Evolutionary conservation across 2,888 invertebrate species (phyloP).

Genomic region (Crioceris asparagi): DNA sequence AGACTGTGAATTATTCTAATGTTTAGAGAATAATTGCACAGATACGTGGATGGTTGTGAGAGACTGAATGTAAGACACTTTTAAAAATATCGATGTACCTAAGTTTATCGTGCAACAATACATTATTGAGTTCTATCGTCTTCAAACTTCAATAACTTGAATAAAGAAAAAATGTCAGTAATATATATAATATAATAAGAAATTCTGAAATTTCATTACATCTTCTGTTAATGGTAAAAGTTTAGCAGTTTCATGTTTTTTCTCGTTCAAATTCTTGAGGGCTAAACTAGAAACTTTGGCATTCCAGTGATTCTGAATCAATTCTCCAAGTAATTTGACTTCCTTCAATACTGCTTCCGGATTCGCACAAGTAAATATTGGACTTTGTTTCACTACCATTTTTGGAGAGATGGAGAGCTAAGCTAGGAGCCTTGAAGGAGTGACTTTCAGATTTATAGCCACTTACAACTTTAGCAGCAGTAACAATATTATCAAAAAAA

Average conservation of each 20-base stretch:
- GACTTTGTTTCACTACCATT: conserved; percentile 11
- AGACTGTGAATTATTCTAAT: too few relatives aligned
- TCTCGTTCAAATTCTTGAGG: conserved; percentile 6
- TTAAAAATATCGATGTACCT: too few relatives aligned
- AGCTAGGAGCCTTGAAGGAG: conserved; percentile 11
- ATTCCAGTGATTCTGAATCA: conserved; percentile 10
- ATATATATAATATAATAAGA: too few relatives aligned
- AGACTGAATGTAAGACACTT: too few relatives aligned
- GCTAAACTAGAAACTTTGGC: conserved; percentile 7
- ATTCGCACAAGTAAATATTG: conserved; percentile 8
- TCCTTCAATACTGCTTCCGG: conserved; percentile 7
- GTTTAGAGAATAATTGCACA: too few relatives aligned
- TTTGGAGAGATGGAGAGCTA: conserved; percentile 15
- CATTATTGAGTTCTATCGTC: too few relatives aligned
- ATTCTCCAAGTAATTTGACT: conserved; percentile 8
- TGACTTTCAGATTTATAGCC: conserved; percentile 8
- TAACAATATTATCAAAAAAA: conserved; percentile 15
- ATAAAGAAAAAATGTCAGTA: too few relatives aligned
- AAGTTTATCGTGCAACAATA: too few relatives aligned
- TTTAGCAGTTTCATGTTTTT: conserved; percentile 3
- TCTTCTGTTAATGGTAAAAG: conserved; percentile 5
- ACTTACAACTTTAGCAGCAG: conserved; percentile 16
- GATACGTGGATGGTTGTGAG: too few relatives aligned
- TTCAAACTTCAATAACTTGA: too few relatives aligned
- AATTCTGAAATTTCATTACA: conserved; percentile 8